These are phyloP conservation scores for Cephus pulcher DNA, from an alignment of 2,888 invertebrate genomes.

Conservation along the genomic window DNA sequence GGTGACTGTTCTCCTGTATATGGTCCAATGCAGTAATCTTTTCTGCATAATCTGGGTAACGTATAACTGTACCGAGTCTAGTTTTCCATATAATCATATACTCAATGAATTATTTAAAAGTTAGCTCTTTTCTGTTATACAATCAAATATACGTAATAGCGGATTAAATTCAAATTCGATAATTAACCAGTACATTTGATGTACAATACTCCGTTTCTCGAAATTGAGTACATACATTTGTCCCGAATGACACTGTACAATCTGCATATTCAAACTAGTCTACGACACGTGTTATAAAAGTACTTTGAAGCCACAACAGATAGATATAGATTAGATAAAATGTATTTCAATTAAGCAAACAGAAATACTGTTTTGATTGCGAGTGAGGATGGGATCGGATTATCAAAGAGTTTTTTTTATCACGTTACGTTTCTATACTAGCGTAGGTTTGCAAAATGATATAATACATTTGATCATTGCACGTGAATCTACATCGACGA, in stretches of 20 bases:
- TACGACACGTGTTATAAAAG: background rate
- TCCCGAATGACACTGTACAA: background rate
- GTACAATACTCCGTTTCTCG: background rate
- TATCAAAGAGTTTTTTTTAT: background rate
- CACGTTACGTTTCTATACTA: background rate
- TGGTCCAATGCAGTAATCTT: background rate
- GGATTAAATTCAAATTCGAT: background rate
- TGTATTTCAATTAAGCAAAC: background rate
- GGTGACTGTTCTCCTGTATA: too few relatives aligned
- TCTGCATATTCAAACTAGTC: background rate
- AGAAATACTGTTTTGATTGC: background rate
- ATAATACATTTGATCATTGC: background rate
- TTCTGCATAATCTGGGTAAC: background rate
- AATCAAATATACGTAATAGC: background rate
- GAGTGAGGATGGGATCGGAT: background rate
- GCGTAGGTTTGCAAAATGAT: background rate
- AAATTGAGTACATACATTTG: background rate
- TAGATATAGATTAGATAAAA: background rate
- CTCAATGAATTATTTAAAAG: background rate
- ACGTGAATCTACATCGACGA: too few relatives aligned
- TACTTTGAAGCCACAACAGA: background rate
- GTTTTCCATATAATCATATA: background rate
- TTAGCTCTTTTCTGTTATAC: background rate
- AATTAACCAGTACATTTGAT: background rate
- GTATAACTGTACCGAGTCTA: background rate